phyloP scores from a whole-genome alignment of 2,797 vertebrate genomes.

The Leptodactylus fallax region DNA sequence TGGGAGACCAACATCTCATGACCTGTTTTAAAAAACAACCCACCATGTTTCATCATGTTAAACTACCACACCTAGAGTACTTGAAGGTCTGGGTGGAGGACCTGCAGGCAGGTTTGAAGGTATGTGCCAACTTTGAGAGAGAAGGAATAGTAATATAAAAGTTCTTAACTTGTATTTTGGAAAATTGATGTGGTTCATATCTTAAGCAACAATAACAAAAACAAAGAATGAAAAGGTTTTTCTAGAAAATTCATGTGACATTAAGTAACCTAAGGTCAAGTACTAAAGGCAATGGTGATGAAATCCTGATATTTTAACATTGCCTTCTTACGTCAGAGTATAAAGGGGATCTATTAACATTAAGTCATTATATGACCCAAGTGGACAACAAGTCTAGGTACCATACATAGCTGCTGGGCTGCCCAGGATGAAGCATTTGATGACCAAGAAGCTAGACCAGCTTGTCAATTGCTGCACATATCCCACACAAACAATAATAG shows the following conservation, averaged over 20 bases:
- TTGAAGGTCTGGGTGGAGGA: conserved; percentile 58
- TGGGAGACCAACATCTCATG: conserved; percentile 38
- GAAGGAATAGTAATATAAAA: conserved; percentile 34
- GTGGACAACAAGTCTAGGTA: not conserved
- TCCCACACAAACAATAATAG: too few species aligned
- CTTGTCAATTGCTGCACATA: not conserved
- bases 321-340: not conserved
- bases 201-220: conserved; percentile 20
- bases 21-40: conserved; percentile 41
- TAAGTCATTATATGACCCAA: not conserved
- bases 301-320: not conserved
- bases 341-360: not conserved
- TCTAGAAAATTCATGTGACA: not conserved
- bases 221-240: not conserved
- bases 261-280: not conserved
- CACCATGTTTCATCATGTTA: conserved; percentile 50
- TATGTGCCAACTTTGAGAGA: conserved; percentile 54
- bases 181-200: conserved; percentile 25
- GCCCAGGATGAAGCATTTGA: not conserved
- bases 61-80: conserved; percentile 56
- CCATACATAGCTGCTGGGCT: not conserved
- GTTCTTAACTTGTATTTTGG: conserved; percentile 11
- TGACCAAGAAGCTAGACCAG: too few species aligned
- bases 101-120: conserved; percentile 49
- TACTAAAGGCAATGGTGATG: not conserved